Conservation (phyloP, 2,888 invertebrate species). For the Ophion obscuratus region DNA sequence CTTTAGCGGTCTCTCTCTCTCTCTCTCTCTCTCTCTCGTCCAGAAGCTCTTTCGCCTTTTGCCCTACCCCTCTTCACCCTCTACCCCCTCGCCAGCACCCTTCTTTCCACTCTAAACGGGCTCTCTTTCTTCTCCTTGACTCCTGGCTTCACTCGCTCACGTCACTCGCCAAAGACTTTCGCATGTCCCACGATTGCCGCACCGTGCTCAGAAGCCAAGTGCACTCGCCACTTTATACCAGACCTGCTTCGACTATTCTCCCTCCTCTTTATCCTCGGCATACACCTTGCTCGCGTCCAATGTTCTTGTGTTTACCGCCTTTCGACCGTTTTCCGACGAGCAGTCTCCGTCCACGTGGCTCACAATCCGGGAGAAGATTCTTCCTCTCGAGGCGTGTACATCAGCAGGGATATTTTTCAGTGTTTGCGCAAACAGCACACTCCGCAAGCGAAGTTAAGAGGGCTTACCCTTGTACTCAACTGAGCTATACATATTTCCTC, state of each 20-base stretch:
- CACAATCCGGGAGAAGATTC: conserved; percentile 7
- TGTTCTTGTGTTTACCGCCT: conserved; percentile 31
- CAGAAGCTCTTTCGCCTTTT: conserved; percentile 25
- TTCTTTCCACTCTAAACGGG: conserved; percentile 20
- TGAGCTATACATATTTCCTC: not conserved
- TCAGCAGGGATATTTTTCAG: conserved; percentile 24
- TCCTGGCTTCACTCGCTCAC: conserved; percentile 24
- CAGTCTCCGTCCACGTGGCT: conserved; percentile 16
- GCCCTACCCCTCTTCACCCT: not conserved
- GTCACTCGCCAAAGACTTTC: conserved; percentile 33
- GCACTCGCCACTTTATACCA: conserved; percentile 45
- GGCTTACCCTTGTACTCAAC: conserved; percentile 13
- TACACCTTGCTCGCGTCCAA: conserved; percentile 18
- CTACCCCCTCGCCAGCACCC: conserved; percentile 2
- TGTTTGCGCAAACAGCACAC: conserved; percentile 38
- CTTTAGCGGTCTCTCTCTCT: conserved; percentile 2
- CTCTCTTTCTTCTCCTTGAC: conserved; percentile 14
- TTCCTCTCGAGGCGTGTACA: not conserved
- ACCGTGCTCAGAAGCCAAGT: conserved; percentile 61
- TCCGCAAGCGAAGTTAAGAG: conserved; percentile 17
- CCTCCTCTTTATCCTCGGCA: conserved; percentile 7
- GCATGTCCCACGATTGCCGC: conserved; percentile 26
- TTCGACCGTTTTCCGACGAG: too few species aligned
- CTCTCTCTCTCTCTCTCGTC: conserved; percentile 2
- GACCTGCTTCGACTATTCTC: conserved; percentile 64